Base-by-base conservation (phyloP, 2,797 vertebrate species). In the Cyclopterus lumpus region DNA sequence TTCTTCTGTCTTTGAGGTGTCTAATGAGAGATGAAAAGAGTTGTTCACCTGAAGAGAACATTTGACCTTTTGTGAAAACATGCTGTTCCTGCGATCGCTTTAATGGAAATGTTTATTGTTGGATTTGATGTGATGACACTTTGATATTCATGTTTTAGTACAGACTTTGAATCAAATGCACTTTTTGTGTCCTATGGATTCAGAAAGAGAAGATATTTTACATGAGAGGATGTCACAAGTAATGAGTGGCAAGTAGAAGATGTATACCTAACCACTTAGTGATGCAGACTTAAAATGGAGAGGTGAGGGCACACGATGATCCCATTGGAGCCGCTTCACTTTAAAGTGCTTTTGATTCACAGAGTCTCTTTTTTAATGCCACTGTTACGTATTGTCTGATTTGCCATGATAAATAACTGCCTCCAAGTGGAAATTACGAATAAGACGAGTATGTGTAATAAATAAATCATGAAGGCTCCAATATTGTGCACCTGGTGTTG, bases 11-110 rank as follows among this genome's bases (percentile, higher is more conserved):
- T 89, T 78, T 81, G 68, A 83, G 70, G 79, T 88, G 87, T 92
- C 77, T 86, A 87, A 94, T 89, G 78, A 90, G 75, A 85, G 86
- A 73, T 64, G 75, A 85, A 88, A 81, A 79, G 85, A 83, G 73
- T 72, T 81, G 83, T 75, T 91, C 86, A 88, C 82, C 86, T 93
- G 86, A 79, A 81, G 65, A 79, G 73, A 89, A 77, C 48, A 67
- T 71, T 49, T 77, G 81, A 90, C 89, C 90, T 87, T 73, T 81
- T 73, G 63, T 73, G 48, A 84, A 87, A 85, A 83, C 74, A 74
- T 40, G 79, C 36, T 58, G 64, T 61, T 86, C 74, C 54, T 28
- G 34, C 69, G 75, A 46, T 75, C n/a, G 20, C 78, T 58, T 49
- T 77, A 67, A 88, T 81, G 74, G 60, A 86, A 87, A 81, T 67